Evolutionary conservation across 2,888 invertebrate genomes (phyloP).

Genomic region (Saturnia japonica): DNA sequence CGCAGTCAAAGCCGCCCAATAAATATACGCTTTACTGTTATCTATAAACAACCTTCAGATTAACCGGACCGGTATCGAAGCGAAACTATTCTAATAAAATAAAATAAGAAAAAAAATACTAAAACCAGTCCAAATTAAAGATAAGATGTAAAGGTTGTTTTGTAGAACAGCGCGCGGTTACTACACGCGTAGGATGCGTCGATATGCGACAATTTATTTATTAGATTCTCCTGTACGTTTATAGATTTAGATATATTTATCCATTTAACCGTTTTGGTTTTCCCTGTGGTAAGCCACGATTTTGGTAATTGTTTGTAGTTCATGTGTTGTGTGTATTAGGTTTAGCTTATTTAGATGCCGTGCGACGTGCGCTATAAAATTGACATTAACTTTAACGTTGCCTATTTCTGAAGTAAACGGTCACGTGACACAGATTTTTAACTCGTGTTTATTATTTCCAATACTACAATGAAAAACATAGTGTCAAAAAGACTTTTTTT

Average conservation of each 20-base stretch:
- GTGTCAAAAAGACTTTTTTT: no score
- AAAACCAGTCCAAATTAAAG: slow-evolving; percentile 63
- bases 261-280: not conserved
- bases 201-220: slow-evolving; percentile 11
- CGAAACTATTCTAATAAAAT: slow-evolving; percentile 73
- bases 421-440: not conserved
- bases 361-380: not conserved
- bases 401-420: not conserved
- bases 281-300: not conserved
- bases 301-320: not conserved
- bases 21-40: slow-evolving; percentile 79
- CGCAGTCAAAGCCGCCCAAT: slow-evolving; percentile 63
- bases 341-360: not conserved
- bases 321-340: not conserved
- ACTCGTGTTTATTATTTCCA: not conserved
- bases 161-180: slow-evolving; percentile 34
- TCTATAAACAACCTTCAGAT: slow-evolving; percentile 72
- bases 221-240: not conserved
- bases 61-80: slow-evolving; percentile 71
- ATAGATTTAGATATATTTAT: not conserved
- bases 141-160: slow-evolving; percentile 45
- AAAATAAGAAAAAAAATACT: slow-evolving; percentile 25
- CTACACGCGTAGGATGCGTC: slow-evolving; percentile 39
- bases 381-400: not conserved
- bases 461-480: not conserved